Percentiles rank a stretch among this genome's conserved stretches.
phyloP scores from a whole-genome alignment of 35 echinoderm and acorn worm species.

The Ophiothrix spiculata region DNA sequence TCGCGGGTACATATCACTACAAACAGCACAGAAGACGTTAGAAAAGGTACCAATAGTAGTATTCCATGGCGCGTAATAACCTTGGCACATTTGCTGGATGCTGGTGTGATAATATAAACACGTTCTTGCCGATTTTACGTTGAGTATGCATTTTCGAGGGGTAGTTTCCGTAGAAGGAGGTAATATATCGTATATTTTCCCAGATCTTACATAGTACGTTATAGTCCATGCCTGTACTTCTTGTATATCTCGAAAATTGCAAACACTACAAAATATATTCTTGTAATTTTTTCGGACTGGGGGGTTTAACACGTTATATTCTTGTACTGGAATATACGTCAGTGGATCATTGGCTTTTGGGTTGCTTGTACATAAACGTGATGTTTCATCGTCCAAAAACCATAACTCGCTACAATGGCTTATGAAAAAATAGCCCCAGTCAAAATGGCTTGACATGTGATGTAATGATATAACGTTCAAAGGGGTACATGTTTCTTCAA shows the following conservation, averaged over 20 bases:
- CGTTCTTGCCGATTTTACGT: background rate
- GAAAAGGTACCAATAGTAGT: background rate
- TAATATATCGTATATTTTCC: background rate
- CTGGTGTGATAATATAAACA: background rate
- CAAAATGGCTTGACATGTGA: background rate
- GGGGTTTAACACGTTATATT: background rate
- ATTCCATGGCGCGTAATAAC: background rate
- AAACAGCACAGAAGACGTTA: background rate
- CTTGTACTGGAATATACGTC: background rate
- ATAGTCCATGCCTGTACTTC: background rate
- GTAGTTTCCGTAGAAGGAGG: background rate
- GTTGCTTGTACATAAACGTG: background rate
- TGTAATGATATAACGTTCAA: background rate
- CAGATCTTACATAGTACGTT: too few species aligned
- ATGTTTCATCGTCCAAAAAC: background rate
- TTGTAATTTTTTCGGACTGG: background rate
- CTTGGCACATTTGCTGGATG: background rate
- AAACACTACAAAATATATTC: background rate
- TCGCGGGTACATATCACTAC: background rate
- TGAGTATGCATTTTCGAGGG: background rate
- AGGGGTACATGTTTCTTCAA: background rate
- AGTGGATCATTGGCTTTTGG: background rate
- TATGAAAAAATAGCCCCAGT: background rate
- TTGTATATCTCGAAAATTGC: background rate
- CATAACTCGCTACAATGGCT: background rate